These are phyloP conservation scores for Channa maculata DNA, from an alignment of 2,113 vertebrate genomes.

Conservation along the genomic window DNA sequence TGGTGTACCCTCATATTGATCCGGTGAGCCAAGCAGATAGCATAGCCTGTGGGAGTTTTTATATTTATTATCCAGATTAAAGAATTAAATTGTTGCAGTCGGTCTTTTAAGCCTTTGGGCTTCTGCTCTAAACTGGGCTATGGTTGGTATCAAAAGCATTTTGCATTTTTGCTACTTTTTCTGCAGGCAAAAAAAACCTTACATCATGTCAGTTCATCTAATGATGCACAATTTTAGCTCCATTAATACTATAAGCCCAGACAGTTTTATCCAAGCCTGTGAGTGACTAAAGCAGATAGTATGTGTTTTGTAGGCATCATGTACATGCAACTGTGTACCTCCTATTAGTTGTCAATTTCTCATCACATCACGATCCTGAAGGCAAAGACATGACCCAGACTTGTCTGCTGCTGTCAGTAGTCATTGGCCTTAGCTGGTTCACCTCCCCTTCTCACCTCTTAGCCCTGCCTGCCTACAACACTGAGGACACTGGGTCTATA, in stretches of 20 bases:
- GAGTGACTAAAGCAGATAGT: constrained; percentile 48
- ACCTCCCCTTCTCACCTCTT: neutral
- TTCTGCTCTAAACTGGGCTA: constrained; percentile 47
- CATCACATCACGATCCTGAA: constrained; percentile 41
- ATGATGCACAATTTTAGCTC: constrained; percentile 66
- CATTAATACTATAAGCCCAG: constrained; percentile 64
- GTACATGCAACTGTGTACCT: constrained; percentile 22
- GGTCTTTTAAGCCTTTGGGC: constrained; percentile 30
- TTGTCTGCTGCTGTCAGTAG: constrained; percentile 16
- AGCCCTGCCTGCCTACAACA: too few relatives aligned
- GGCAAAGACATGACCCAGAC: constrained; percentile 51
- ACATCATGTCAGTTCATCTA: constrained; percentile 53
- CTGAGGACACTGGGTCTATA: too few relatives aligned
- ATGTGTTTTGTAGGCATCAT: constrained; percentile 16
- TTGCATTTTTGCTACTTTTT: constrained; percentile 39
- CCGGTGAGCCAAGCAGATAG: constrained; percentile 46
- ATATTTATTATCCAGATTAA: constrained; percentile 69
- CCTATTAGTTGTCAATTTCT: constrained; percentile 37
- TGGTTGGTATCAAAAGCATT: constrained; percentile 51
- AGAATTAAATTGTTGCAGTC: constrained; percentile 59
- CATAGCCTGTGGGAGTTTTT: constrained; percentile 59
- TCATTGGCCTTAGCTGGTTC: constrained; percentile 1
- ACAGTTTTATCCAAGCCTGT: constrained; percentile 59
- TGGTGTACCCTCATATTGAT: constrained; percentile 61
- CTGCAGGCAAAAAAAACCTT: constrained; percentile 33